phyloP scores from a whole-genome alignment of 2,888 invertebrate species.

The Meliscaeva auricollis region DNA sequence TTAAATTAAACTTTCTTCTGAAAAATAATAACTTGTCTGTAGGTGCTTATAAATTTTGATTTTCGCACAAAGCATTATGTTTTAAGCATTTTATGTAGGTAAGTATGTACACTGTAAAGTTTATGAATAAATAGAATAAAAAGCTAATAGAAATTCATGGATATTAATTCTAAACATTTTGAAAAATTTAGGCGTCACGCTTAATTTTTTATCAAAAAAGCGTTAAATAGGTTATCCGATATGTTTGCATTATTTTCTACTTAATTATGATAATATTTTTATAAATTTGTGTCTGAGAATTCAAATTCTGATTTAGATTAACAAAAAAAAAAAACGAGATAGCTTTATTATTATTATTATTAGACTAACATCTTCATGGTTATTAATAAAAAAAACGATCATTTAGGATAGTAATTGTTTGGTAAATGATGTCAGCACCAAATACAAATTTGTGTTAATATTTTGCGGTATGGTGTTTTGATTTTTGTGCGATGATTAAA shows the following conservation, averaged over 20 bases:
- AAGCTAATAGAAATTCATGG: too few species aligned
- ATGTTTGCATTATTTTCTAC: conserved; percentile 1
- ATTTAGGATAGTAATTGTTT: conserved; percentile 6
- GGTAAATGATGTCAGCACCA: neutral
- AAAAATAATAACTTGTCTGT: too few species aligned
- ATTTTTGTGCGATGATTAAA: neutral
- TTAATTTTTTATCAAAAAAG: neutral
- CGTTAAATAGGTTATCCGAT: neutral
- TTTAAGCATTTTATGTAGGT: too few species aligned
- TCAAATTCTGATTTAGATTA: neutral
- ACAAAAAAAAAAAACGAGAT: too few species aligned
- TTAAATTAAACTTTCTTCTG: too few species aligned
- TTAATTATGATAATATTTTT: conserved; percentile 28
- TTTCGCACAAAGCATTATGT: too few species aligned
- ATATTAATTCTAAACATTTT: too few species aligned
- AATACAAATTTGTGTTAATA: neutral
- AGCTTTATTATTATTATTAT: neutral
- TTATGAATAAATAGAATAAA: too few species aligned
- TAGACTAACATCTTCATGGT: neutral
- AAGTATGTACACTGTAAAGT: too few species aligned
- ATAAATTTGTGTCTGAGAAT: neutral
- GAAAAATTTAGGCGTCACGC: too few species aligned
- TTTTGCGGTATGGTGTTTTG: neutral
- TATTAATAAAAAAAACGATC: neutral
- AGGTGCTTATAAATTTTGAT: too few species aligned